Evolutionary conservation across 2,797 vertebrate species (phyloP), one percentile per base, ranked within the genome.

Genomic region (Anas flavirostris): DNA sequence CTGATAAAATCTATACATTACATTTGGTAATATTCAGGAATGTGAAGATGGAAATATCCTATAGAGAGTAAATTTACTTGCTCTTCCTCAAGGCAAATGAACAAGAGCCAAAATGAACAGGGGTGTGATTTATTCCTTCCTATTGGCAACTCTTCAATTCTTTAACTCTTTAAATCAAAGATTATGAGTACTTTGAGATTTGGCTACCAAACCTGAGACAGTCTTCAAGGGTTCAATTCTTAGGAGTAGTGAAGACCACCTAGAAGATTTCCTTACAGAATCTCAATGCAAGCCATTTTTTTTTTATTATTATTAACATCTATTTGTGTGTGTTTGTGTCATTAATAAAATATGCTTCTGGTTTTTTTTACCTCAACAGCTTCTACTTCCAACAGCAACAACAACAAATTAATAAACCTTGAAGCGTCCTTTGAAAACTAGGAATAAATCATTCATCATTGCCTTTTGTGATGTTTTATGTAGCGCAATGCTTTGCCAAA

Each of bases 21-120:
- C n/a, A 82, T 83, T 67, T 63, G 88, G 52, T 67, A 92, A 91
- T 60, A 84, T 56, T 90, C 70, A 86, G 81, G 91, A 91, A 94
- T 58, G 75, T 70, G 70, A 93, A 84, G 70, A 80, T 48, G 43
- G 39, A 14, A 67, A 67, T 77, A 74, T 26, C 29, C 67, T 56
- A 33, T 33, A 41, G 59, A 92, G 21, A 82, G 28, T 59, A 93
- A 77, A 90, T 82, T 81, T 82, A 79, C 41, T 79, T 79, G 63
- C 13, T 93, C 26, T 56, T 93, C 93, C 93, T 88, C 46, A 52
- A 93, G 90, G 93, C 94, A 94, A 94, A 90, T 91, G 82, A 94
- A 59, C 66, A 63, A 86, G 52, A 69, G 91, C 88, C 94, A 95
- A 70, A 88, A 86, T 23, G 74, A 90, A 79, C 0, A 1, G n/a